These are phyloP conservation scores for Drosophila micromelanica DNA, from an alignment of 1,140 invertebrate species.

Conservation along the genomic window DNA sequence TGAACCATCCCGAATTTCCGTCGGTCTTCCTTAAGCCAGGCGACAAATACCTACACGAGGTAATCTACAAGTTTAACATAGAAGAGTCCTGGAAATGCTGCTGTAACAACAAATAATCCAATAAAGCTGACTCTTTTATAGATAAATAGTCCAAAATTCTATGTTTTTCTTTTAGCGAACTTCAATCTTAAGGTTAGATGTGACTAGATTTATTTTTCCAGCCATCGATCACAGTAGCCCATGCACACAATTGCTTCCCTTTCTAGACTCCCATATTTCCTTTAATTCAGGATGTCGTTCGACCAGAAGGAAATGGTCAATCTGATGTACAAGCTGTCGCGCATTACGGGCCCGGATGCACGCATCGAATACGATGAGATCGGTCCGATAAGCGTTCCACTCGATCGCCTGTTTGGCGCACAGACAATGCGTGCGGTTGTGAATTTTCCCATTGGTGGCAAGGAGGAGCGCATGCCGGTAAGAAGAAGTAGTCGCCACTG, in stretches of 20 bases:
- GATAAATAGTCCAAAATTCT: neutral
- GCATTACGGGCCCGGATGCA: slow-evolving; percentile 66
- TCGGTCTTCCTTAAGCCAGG: slow-evolving; percentile 87
- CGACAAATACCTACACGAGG: slow-evolving; percentile 88
- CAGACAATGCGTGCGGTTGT: slow-evolving; percentile 96
- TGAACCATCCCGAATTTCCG: slow-evolving; percentile 88
- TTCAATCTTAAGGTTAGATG: too few species aligned
- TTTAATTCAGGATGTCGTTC: slow-evolving; percentile 63
- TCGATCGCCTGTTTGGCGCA: slow-evolving; percentile 97
- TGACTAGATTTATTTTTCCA: neutral
- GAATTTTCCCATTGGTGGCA: slow-evolving; percentile 98
- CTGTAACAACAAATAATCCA: slow-evolving; percentile 42
- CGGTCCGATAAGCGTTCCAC: slow-evolving; percentile 96
- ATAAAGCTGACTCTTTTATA: slow-evolving; percentile 38
- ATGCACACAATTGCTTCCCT: neutral
- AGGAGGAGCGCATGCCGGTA: slow-evolving; percentile 96
- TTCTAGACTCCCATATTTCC: neutral
- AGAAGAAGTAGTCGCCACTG: slow-evolving; percentile 47
- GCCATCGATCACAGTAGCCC: slow-evolving; percentile 5
- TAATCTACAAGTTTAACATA: slow-evolving; percentile 86
- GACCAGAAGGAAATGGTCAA: slow-evolving; percentile 66
- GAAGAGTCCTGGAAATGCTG: slow-evolving; percentile 85
- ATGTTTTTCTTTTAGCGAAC: neutral
- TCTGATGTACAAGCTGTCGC: slow-evolving; percentile 63
- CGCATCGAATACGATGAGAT: slow-evolving; percentile 95